These are phyloP conservation scores for Sitophilus oryzae DNA, from an alignment of 1,140 invertebrate species.

Conservation along the genomic window DNA sequence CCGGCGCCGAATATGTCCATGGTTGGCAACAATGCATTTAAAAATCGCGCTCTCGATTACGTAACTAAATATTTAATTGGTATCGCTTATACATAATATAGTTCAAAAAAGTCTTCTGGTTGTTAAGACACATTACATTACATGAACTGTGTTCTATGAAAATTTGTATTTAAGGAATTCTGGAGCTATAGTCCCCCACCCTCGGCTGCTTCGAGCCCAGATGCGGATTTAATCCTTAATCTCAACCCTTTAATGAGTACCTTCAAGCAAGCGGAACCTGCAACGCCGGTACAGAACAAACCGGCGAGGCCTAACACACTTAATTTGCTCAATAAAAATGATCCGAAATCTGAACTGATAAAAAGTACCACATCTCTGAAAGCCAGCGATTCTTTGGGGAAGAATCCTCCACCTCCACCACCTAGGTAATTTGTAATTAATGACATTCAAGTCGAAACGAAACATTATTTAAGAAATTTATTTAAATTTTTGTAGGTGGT, in stretches of 20 bases:
- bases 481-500: constrained; percentile 46
- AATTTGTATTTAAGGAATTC: constrained; percentile 34
- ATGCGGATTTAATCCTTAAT: constrained; percentile 69
- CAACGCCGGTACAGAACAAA: constrained; percentile 52
- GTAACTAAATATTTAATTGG: no score
- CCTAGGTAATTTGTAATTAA: constrained; percentile 11
- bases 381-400: constrained; percentile 36
- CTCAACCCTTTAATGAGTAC: constrained; percentile 65
- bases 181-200: constrained; percentile 66
- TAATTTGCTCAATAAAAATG: constrained; percentile 55
- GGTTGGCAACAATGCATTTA: no score
- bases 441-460: neutral
- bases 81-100: no score
- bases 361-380: constrained; percentile 32
- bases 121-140: no score
- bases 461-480: neutral
- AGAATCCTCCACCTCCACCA: constrained; percentile 55
- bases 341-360: constrained; percentile 27
- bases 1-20: no score
- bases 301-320: constrained; percentile 76
- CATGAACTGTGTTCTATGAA: no score
- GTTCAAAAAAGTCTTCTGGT: no score
- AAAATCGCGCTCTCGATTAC: no score
- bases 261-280: constrained; percentile 51
- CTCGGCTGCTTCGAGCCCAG: constrained; percentile 50